Percentiles rank a stretch among this genome's conserved stretches.
phyloP scores from a whole-genome alignment of 2,888 invertebrate genomes.

The Bombylius major region DNA sequence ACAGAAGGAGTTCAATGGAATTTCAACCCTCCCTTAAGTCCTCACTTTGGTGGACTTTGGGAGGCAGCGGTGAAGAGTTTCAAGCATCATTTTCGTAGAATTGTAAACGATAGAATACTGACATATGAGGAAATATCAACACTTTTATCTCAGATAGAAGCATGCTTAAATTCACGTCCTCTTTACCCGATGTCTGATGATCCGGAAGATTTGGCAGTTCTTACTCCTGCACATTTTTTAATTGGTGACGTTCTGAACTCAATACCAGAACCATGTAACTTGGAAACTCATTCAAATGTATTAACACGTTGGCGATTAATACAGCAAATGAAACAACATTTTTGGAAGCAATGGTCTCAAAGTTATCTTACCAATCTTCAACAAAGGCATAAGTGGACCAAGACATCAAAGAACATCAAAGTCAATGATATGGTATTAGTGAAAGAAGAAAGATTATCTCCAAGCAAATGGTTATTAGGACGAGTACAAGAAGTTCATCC shows the following conservation, averaged over 20 bases:
- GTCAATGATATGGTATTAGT: too few relatives aligned
- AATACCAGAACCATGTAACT: neutral
- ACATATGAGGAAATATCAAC: slow-evolving; percentile 4
- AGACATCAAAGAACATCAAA: slow-evolving; percentile 7
- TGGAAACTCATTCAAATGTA: too few relatives aligned
- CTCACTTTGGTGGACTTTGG: slow-evolving; percentile 23
- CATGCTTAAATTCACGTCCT: slow-evolving; percentile 1
- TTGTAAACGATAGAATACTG: neutral
- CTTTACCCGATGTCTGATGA: neutral
- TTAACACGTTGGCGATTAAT: too few relatives aligned
- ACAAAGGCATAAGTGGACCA: slow-evolving; percentile 18
- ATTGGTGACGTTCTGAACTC: neutral
- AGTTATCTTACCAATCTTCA: slow-evolving; percentile 21
- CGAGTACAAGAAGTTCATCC: too few relatives aligned
- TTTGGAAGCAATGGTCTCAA: slow-evolving; percentile 12
- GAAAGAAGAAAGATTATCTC: too few relatives aligned
- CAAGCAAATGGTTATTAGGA: too few relatives aligned
- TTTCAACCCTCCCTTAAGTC: slow-evolving; percentile 21
- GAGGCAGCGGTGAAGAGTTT: too few relatives aligned
- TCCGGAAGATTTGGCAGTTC: neutral
- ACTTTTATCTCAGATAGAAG: neutral
- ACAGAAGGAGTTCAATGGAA: slow-evolving; percentile 15
- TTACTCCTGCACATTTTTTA: slow-evolving; percentile 2
- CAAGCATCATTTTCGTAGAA: neutral
- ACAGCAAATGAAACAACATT: too few relatives aligned